Conservation (phyloP, 2,113 vertebrate species). For the Lagopus leucura region DNA sequence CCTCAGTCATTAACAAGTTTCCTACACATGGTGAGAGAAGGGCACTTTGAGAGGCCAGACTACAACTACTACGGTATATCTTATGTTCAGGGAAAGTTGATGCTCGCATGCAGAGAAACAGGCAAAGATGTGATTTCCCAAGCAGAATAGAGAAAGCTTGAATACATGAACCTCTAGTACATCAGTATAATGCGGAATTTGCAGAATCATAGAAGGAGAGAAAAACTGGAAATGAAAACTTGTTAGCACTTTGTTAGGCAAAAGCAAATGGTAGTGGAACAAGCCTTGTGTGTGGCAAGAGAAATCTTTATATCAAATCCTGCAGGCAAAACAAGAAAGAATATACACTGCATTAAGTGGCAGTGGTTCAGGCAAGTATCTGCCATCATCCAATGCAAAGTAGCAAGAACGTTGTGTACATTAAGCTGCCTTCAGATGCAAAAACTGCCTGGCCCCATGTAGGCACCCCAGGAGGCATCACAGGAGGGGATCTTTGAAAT, state of each 20-base stretch:
- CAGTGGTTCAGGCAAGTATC: background rate
- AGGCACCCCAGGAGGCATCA: background rate
- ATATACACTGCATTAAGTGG: background rate
- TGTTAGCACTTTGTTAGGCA: background rate
- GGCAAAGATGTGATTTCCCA: background rate
- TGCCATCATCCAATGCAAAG: background rate
- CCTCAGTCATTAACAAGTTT: background rate
- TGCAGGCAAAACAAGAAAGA: background rate
- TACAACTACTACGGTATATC: fast-evolving
- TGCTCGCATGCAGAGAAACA: background rate
- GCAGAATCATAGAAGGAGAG: background rate
- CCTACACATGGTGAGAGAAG: background rate
- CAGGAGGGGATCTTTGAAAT: background rate
- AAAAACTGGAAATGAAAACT: background rate
- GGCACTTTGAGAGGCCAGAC: background rate
- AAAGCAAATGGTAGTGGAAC: background rate
- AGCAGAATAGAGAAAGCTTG: background rate
- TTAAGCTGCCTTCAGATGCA: background rate
- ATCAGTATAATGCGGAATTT: background rate
- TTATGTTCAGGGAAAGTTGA: background rate
- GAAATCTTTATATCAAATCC: background rate
- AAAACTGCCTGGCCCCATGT: fast-evolving
- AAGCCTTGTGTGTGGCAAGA: background rate
- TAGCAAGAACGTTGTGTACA: background rate
- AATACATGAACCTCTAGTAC: background rate